A percentile compares a stretch with the other conserved stretches of the same genome.
These are phyloP conservation scores for Andrena camellia DNA, from an alignment of 2,888 invertebrate genomes.

Conservation along the genomic window DNA sequence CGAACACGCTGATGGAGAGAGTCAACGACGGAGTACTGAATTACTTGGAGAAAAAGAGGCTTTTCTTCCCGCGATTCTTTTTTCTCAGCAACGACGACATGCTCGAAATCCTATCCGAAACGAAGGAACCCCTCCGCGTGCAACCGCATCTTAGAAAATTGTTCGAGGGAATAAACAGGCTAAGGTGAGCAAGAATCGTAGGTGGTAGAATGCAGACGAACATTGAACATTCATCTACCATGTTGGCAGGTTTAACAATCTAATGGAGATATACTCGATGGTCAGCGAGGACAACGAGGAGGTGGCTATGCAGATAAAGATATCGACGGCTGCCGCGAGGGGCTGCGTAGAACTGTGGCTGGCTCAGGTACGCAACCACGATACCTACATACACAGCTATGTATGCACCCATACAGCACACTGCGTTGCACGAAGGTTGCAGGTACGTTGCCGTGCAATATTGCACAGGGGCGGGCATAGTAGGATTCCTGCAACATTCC, in stretches of 20 bases:
- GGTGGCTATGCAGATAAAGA: constrained; percentile 87
- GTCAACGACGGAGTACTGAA: constrained; percentile 93
- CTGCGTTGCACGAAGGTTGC: no score
- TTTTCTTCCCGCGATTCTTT: constrained; percentile 95
- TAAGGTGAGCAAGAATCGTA: constrained; percentile 84
- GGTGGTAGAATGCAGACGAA: background rate
- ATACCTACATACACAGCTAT: no score
- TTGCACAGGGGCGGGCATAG: no score
- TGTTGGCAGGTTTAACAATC: constrained; percentile 87
- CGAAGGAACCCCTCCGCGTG: constrained; percentile 93
- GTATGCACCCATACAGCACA: no score
- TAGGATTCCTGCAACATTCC: no score
- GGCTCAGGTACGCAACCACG: constrained; percentile 85
- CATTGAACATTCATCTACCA: background rate
- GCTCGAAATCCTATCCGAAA: constrained; percentile 95
- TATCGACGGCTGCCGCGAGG: constrained; percentile 90
- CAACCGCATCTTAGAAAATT: constrained; percentile 95
- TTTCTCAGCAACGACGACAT: constrained; percentile 96
- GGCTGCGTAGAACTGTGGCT: constrained; percentile 96
- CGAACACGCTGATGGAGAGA: constrained; percentile 90
- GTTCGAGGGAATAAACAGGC: constrained; percentile 93
- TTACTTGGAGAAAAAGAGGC: constrained; percentile 93
- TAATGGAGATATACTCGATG: constrained; percentile 91
- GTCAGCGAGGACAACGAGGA: constrained; percentile 92
- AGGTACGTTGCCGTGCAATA: no score